Conservation (phyloP, 2,113 vertebrate species). For the Podarcis muralis region DNA sequence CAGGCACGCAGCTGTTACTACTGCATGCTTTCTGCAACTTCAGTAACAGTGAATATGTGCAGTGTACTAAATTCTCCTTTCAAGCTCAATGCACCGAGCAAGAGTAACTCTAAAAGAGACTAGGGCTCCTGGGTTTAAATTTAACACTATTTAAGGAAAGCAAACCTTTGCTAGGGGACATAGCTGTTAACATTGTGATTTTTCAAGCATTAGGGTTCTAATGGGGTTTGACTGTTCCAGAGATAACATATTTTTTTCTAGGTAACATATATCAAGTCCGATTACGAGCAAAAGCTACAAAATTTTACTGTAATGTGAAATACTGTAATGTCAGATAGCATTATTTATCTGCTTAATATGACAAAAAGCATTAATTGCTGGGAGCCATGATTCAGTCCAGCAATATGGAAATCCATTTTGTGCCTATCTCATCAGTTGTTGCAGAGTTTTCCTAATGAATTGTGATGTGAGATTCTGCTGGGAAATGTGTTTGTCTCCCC, state of each 20-base stretch:
- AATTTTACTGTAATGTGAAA: conserved; percentile 82
- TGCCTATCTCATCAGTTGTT: conserved; percentile 67
- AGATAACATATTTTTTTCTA: conserved; percentile 79
- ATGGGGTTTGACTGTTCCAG: conserved; percentile 80
- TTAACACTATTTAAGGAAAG: conserved; percentile 82
- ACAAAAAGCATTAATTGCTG: conserved; percentile 78
- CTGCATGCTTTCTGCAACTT: conserved; percentile 25
- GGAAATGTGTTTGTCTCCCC: conserved; percentile 58
- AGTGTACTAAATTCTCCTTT: conserved; percentile 69
- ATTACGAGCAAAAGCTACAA: conserved; percentile 77
- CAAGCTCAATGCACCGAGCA: conserved; percentile 70
- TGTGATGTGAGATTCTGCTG: conserved; percentile 62
- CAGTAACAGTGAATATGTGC: conserved; percentile 53
- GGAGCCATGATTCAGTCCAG: conserved; percentile 75
- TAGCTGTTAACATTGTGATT: conserved; percentile 78
- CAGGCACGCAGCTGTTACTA: neutral
- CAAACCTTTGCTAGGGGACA: conserved; percentile 76
- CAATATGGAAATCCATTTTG: conserved; percentile 72
- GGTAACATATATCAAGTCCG: conserved; percentile 80
- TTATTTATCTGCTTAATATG: conserved; percentile 76
- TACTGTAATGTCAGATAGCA: conserved; percentile 81
- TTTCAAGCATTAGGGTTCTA: conserved; percentile 79
- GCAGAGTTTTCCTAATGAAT: conserved; percentile 65
- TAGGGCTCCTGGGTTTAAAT: conserved; percentile 75
- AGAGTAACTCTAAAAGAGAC: conserved; percentile 69